Percentiles rank a stretch among this genome's conserved stretches.
Evolutionary conservation across 2,888 invertebrate genomes (phyloP).

Genomic region (Drosophila koepferae): DNA sequence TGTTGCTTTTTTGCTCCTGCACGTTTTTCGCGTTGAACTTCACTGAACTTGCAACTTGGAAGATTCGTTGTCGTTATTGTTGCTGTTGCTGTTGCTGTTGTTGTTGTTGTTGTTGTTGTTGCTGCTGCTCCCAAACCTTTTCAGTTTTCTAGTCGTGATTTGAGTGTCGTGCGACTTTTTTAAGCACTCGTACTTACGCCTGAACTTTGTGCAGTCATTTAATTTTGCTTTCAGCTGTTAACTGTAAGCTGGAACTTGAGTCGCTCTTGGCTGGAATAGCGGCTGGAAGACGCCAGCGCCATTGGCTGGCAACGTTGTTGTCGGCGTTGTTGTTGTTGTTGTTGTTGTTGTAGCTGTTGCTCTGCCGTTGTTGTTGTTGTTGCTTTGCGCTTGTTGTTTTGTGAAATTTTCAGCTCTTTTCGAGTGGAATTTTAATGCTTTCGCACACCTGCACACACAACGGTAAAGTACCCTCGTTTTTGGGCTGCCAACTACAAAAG

Average conservation of each 20-base stretch:
- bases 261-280: constrained; percentile 23
- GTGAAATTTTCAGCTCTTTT: constrained; percentile 66
- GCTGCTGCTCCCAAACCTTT: constrained; percentile 65
- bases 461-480: constrained; percentile 76
- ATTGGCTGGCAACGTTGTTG: constrained; percentile 21
- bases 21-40: constrained; percentile 81
- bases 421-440: constrained; percentile 80
- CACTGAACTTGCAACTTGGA: constrained; percentile 77
- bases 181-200: constrained; percentile 60
- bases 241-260: constrained; percentile 61
- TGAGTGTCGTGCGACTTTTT: constrained; percentile 79
- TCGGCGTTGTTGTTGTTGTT: constrained; percentile 33
- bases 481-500: constrained; percentile 68
- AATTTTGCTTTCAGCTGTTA: constrained; percentile 73
- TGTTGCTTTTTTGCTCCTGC: constrained; percentile 71
- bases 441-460: constrained; percentile 79
- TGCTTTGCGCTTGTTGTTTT: constrained; percentile 32
- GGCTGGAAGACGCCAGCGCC: constrained; percentile 51
- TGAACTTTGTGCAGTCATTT: constrained; percentile 79
- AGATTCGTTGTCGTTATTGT: constrained; percentile 24
- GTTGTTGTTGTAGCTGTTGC: constrained; percentile 13
- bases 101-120: constrained; percentile 9
- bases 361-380: constrained; percentile 30
- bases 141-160: constrained; percentile 73
- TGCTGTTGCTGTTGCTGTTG: constrained; percentile 11